phyloP scores from a whole-genome alignment of 2,113 vertebrate species.

The Otocyon megalotis region DNA sequence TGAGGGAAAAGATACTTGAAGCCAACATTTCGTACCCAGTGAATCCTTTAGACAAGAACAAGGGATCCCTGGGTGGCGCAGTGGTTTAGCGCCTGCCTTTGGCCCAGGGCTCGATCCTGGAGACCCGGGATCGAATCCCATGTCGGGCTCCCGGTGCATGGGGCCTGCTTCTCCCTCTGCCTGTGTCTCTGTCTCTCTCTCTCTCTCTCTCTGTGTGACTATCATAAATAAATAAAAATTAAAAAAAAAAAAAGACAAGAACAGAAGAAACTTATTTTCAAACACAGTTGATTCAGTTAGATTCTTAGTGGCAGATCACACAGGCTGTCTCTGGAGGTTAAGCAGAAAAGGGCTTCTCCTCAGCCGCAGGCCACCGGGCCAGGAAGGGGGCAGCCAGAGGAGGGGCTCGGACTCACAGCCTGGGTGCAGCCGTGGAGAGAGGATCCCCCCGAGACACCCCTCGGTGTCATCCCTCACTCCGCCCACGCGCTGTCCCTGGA shows the following conservation, averaged over 20 bases:
- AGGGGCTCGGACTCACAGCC: not conserved
- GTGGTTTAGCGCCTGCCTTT: too few species aligned
- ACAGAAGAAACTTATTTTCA: not conserved
- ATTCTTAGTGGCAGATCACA: not conserved
- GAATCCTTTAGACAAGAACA: not conserved
- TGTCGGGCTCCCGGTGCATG: too few species aligned
- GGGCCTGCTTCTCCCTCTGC: too few species aligned
- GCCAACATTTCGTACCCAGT: not conserved
- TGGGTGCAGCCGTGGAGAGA: slow-evolving; percentile 65
- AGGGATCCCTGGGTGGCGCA: too few species aligned
- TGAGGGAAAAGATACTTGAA: not conserved
- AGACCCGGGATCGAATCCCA: too few species aligned
- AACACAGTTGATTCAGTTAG: not conserved
- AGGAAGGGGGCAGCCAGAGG: not conserved
- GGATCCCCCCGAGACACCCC: slow-evolving; percentile 75
- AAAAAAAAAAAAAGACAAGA: too few species aligned
- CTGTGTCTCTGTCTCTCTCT: too few species aligned
- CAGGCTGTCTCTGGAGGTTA: not conserved
- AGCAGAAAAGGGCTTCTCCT: not conserved
- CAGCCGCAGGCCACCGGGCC: not conserved
- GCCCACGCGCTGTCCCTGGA: not conserved
- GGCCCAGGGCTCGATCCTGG: too few species aligned
- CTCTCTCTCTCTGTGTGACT: too few species aligned
- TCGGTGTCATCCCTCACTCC: slow-evolving; percentile 51
- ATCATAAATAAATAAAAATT: too few species aligned